phyloP scores from a whole-genome alignment of 2,888 invertebrate genomes.

The Parnassius glacialis region DNA sequence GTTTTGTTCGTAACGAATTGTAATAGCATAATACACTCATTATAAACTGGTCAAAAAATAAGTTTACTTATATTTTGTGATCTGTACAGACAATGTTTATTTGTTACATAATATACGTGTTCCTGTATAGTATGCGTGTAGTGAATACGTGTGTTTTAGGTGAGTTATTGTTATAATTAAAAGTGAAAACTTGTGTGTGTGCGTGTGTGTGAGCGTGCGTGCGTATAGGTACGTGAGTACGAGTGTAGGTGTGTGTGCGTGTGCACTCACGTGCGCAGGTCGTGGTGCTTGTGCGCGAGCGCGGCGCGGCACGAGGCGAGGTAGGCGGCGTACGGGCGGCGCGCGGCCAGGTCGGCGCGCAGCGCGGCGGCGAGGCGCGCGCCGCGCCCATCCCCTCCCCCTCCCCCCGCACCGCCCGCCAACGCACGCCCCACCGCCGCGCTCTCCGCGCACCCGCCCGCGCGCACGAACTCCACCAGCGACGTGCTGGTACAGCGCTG shows the following conservation, averaged over 20 bases:
- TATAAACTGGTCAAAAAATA: too few species aligned
- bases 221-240: neutral
- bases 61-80: too few species aligned
- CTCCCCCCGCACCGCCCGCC: slow-evolving; percentile 32
- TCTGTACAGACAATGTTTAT: too few species aligned
- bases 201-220: too few species aligned
- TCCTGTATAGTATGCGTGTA: too few species aligned
- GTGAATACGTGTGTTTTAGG: too few species aligned
- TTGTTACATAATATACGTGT: too few species aligned
- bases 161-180: too few species aligned
- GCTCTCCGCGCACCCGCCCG: slow-evolving; percentile 42
- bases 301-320: slow-evolving; percentile 61
- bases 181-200: too few species aligned
- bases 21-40: too few species aligned
- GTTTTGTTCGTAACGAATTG: too few species aligned
- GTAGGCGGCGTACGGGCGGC: slow-evolving; percentile 68
- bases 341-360: slow-evolving; percentile 66
- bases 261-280: slow-evolving; percentile 45
- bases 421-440: slow-evolving; percentile 46
- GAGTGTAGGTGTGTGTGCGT: neutral
- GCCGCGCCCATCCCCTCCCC: slow-evolving; percentile 33
- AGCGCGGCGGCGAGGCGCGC: slow-evolving; percentile 61
- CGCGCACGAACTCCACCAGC: slow-evolving; percentile 63
- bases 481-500: slow-evolving; percentile 64
- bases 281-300: slow-evolving; percentile 53